Conservation (phyloP, 2,888 invertebrate genomes). For the Archips xylosteana region DNA sequence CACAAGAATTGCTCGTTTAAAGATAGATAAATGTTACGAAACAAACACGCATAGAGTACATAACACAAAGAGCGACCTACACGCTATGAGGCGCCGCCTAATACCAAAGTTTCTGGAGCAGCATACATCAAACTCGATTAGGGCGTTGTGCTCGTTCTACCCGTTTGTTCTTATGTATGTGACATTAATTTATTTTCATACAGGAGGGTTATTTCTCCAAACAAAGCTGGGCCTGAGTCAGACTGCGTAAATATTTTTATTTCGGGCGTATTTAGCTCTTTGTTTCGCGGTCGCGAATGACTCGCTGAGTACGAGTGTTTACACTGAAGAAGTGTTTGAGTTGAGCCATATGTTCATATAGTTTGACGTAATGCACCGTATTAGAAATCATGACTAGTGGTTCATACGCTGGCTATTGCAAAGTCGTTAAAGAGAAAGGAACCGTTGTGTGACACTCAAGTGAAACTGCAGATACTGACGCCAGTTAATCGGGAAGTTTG, state of each 20-base stretch:
- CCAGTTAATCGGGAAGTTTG: neutral
- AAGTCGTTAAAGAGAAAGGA: conserved; percentile 11
- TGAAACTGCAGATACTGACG: neutral
- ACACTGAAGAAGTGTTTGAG: conserved; percentile 70
- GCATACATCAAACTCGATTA: conserved; percentile 34
- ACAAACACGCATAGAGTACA: neutral
- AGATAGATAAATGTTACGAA: neutral
- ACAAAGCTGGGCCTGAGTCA: conserved; percentile 80
- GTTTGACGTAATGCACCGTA: conserved; percentile 12
- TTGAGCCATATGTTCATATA: conserved; percentile 63
- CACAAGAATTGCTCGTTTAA: too few species aligned
- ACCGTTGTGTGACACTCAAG: neutral
- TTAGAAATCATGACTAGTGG: conserved; percentile 10
- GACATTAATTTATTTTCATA: conserved; percentile 74
- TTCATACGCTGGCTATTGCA: neutral
- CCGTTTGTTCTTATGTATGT: conserved; percentile 54
- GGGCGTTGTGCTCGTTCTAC: conserved; percentile 23
- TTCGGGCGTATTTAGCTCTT: conserved; percentile 72
- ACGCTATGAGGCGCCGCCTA: neutral
- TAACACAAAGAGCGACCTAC: neutral
- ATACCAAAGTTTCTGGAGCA: conserved; percentile 21
- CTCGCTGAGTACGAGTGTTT: conserved; percentile 70
- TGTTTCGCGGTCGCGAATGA: conserved; percentile 84
- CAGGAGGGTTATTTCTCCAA: conserved; percentile 72
- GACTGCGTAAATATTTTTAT: conserved; percentile 82